Evolutionary conservation across 2,113 vertebrate species (phyloP).

Genomic region (Aegotheles bennettii): DNA sequence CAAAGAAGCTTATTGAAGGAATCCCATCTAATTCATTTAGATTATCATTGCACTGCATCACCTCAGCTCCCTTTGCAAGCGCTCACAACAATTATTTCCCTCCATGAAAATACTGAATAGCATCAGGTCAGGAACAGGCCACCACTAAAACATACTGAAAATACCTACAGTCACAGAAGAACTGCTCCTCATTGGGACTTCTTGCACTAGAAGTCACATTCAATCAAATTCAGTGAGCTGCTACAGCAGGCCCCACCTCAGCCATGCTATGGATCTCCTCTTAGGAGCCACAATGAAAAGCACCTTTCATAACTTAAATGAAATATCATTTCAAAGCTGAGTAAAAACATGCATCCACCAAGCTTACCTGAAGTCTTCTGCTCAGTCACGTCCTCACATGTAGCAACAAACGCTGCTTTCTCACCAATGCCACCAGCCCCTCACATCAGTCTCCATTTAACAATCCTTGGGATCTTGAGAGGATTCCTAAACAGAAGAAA

Average conservation of each 20-base stretch:
- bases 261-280: not conserved
- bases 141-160: not conserved
- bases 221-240: not conserved
- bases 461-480: not conserved
- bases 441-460: not conserved
- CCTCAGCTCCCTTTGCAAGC: not conserved
- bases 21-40: not conserved
- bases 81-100: not conserved
- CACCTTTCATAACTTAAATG: not conserved
- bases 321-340: not conserved
- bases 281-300: not conserved
- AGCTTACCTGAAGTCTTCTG: not conserved
- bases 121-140: not conserved
- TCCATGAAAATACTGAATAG: not conserved
- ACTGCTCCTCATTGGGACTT: not conserved
- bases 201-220: not conserved
- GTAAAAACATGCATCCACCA: not conserved
- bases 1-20: not conserved
- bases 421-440: not conserved
- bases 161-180: not conserved
- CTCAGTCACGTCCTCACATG: fast-evolving
- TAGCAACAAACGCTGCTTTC: not conserved
- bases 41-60: not conserved
- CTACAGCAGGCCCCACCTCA: not conserved
- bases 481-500: not conserved